A percentile compares a stretch with the other conserved stretches of the same genome.
phyloP scores from a whole-genome alignment of 2,113 vertebrate genomes.

The Myotis lucifugus region DNA sequence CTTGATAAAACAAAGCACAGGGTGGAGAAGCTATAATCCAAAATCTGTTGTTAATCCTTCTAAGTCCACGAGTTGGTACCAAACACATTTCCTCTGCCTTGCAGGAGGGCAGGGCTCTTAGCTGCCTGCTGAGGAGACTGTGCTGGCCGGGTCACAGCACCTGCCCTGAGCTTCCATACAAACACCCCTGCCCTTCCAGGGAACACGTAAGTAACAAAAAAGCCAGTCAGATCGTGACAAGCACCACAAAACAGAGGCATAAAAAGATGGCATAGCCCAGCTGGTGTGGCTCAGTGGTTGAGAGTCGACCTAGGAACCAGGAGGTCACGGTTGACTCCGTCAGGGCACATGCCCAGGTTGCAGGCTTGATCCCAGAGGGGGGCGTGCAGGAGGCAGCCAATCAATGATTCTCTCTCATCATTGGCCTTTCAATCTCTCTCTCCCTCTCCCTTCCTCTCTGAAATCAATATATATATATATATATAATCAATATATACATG shows the following conservation, averaged over 20 bases:
- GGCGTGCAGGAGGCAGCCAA: background rate
- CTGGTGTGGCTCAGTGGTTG: background rate
- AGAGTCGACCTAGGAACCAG: background rate
- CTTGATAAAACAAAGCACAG: slow-evolving; percentile 43
- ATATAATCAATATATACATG: too few species aligned
- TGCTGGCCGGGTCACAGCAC: background rate
- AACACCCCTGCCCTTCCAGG: background rate
- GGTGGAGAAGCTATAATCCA: background rate
- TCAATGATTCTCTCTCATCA: background rate
- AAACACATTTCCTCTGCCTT: background rate
- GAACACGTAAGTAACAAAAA: background rate
- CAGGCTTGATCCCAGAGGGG: background rate
- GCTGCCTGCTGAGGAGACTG: background rate
- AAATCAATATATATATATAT: too few species aligned
- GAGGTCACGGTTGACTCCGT: background rate
- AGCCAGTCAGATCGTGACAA: background rate
- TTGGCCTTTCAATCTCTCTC: too few species aligned
- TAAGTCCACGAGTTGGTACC: background rate
- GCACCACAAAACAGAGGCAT: background rate
- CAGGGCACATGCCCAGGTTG: background rate
- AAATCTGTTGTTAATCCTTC: slow-evolving; percentile 16
- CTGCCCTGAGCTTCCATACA: background rate
- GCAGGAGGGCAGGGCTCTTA: background rate
- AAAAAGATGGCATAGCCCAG: background rate
- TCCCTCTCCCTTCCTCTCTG: background rate